A percentile compares a stretch with the other conserved stretches of the same genome.
phyloP scores from a whole-genome alignment of 2,113 vertebrate species.

The Montifringilla adamsi region DNA sequence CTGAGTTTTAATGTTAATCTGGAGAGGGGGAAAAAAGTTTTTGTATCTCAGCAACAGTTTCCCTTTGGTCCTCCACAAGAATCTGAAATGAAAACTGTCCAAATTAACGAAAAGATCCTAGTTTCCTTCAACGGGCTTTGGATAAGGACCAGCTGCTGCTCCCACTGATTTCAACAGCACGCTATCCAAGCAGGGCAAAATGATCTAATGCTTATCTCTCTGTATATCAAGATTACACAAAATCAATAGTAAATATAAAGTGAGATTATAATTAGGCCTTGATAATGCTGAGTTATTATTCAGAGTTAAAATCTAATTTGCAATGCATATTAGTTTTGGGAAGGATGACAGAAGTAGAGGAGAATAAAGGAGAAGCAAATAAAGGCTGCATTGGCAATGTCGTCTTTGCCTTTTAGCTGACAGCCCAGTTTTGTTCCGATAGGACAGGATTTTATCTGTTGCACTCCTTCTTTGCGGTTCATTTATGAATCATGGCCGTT shows the following conservation, averaged over 20 bases:
- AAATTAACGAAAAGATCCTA: background rate
- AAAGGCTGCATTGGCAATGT: background rate
- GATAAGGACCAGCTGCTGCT: background rate
- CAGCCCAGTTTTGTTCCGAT: background rate
- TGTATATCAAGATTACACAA: background rate
- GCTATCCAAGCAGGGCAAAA: background rate
- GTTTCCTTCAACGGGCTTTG: background rate
- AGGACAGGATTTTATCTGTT: background rate
- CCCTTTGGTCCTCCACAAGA: background rate
- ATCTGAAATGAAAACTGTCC: background rate
- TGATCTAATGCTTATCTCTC: constrained; percentile 5
- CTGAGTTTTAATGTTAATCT: background rate
- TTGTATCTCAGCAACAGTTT: background rate
- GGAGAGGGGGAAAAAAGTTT: background rate
- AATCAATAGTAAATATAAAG: constrained; percentile 29
- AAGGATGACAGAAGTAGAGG: background rate
- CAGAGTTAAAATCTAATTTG: constrained; percentile 43
- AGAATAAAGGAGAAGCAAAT: background rate
- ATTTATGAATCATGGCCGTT: background rate
- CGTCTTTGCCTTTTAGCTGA: background rate
- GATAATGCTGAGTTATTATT: constrained; percentile 14
- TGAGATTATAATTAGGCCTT: constrained; percentile 13
- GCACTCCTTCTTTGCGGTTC: background rate
- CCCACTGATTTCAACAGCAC: background rate
- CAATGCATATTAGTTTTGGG: background rate